Evolutionary conservation across 2,113 vertebrate species (phyloP), one percentile per base, ranked within the genome.

Genomic region (Hippocampus comes): DNA sequence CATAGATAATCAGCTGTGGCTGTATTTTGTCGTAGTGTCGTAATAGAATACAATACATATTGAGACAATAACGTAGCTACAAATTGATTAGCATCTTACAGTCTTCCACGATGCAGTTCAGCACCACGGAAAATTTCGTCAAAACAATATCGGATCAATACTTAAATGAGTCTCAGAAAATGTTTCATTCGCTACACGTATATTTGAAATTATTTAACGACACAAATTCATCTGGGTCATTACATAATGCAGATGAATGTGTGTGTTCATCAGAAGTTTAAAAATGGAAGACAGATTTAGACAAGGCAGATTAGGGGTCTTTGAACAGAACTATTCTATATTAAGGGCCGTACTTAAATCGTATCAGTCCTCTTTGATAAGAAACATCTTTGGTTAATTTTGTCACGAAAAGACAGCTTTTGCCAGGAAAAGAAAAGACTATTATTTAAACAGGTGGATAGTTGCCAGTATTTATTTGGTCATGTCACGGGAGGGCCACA

Each of bases 361-460:
- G 95, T 95, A 97, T 95, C 94, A 93, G 94, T 85, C 88, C 84
- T 90, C 92, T 89, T 94, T 94, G 95, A 97, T 97, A 96, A 97
- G 94, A 93, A 94, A 95, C 94, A 94, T 96, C 95, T 97, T 95
- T 96, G 97, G 95, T 96, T 96, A 96, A 97, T 95, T 95, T 93
- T 88, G 91, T 91, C 92, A 94, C 91, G 94, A 93, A 95, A 94
- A 94, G 92, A 93, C 92, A 91, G 94, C 64, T 94, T 90, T 88
- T 94, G 92, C 91, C 79, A 87, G 93, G 70, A 81, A 94, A 88
- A 92, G 12, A 92, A 91, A 95, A 95, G 95, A 96, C 95, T 95
- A 95, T 94, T 66, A 95, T 94, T 94, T 93, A 94, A 95, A 95
- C 94, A 92, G 86, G 81, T 83, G 79, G 84, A 81, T 91, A 89